These are phyloP conservation scores for Thecocarcelia acutangulata DNA, from an alignment of 2,888 invertebrate genomes.

Conservation along the genomic window DNA sequence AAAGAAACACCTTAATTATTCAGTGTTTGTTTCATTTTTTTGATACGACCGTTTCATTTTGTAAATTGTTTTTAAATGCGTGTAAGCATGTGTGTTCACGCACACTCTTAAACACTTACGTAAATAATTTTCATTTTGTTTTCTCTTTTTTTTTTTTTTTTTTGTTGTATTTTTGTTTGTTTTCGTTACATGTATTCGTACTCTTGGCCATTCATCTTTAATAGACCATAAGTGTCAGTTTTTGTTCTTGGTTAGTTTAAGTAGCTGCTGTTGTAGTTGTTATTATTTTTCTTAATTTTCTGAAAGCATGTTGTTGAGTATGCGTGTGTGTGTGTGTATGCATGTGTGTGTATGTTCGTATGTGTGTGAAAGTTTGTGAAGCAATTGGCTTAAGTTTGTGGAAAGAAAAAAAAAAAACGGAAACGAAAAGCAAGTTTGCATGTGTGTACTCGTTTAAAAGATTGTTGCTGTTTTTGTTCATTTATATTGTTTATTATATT, in stretches of 20 bases:
- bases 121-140: slow-evolving; percentile 8
- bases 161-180: no score
- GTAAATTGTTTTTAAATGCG: slow-evolving; percentile 28
- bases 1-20: slow-evolving; percentile 28
- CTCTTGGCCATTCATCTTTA: slow-evolving; percentile 67
- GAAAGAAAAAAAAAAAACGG: no score
- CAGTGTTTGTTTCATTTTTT: not conserved
- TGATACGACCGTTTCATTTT: slow-evolving; percentile 21
- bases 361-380: not conserved
- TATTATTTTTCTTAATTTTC: slow-evolving; percentile 29
- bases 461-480: slow-evolving; percentile 40
- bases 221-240: slow-evolving; percentile 69
- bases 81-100: not conserved
- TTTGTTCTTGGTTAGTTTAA: slow-evolving; percentile 43
- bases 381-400: slow-evolving; percentile 6
- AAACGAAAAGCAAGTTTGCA: slow-evolving; percentile 13
- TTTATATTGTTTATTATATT: slow-evolving; percentile 47
- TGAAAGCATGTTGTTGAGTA: slow-evolving; percentile 3
- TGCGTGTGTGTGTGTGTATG: no score
- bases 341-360: no score
- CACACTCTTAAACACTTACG: slow-evolving; percentile 12
- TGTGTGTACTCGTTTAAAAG: slow-evolving; percentile 6
- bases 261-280: slow-evolving; percentile 16
- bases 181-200: slow-evolving; percentile 55
- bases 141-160: slow-evolving; percentile 34